phyloP scores from a whole-genome alignment of 2,797 vertebrate genomes.

The Chelon labrosus region DNA sequence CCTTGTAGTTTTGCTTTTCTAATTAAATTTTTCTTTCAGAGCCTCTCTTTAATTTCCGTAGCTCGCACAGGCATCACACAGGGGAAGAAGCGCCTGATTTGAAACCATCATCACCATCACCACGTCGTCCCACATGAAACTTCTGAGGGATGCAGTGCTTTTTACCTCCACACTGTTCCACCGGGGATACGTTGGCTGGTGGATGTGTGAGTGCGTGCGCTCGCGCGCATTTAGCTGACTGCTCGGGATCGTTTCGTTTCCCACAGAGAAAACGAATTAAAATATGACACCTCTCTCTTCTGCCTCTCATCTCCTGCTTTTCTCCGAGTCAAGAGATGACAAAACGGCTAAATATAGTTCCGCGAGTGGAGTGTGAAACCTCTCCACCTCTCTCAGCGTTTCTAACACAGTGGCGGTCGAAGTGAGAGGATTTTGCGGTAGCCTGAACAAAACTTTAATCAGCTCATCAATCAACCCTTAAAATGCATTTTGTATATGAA shows the following conservation, averaged over 20 bases:
- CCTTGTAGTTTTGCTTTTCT: conserved; percentile 19
- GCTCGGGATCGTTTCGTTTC: conserved; percentile 58
- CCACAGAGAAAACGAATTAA: conserved; percentile 78
- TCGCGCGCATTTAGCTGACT: conserved; percentile 38
- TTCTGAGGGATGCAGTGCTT: conserved; percentile 30
- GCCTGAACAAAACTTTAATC: conserved; percentile 39
- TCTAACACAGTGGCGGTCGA: conserved; percentile 24
- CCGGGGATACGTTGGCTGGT: conserved; percentile 9
- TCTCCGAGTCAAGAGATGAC: conserved; percentile 61
- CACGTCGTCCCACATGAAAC: conserved; percentile 52
- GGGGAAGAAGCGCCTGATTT: conserved; percentile 46
- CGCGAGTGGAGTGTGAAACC: conserved; percentile 59
- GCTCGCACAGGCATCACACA: conserved; percentile 29
- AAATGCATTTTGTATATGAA: neutral
- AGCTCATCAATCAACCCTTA: neutral
- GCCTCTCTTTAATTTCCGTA: conserved; percentile 26
- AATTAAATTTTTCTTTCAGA: conserved; percentile 43
- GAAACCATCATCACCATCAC: conserved; percentile 23
- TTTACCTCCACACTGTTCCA: conserved; percentile 48
- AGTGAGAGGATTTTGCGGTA: conserved; percentile 20
- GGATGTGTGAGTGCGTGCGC: conserved; percentile 6
- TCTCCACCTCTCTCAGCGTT: conserved; percentile 50
- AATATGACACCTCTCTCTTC: conserved; percentile 73
- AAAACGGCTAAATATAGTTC: conserved; percentile 73
- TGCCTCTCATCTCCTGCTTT: conserved; percentile 68